phyloP scores from a whole-genome alignment of 2,113 vertebrate species.

The Oxyura jamaicensis region DNA sequence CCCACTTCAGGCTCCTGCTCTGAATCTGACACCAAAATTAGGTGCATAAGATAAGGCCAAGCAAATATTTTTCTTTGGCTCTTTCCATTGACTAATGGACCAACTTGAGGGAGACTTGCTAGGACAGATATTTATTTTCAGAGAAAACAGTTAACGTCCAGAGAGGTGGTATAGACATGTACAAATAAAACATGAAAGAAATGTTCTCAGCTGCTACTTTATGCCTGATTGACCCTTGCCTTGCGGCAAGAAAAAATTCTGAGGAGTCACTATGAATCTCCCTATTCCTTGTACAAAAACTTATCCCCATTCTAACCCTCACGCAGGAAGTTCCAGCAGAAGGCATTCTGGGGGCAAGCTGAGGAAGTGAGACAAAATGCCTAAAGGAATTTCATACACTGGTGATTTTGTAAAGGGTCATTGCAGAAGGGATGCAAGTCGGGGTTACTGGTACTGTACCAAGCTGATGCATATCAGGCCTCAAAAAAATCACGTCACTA shows the following conservation, averaged over 20 bases:
- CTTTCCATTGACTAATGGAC: background rate
- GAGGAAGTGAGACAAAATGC: conserved; percentile 7
- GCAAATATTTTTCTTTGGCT: background rate
- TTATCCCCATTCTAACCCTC: background rate
- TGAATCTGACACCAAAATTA: background rate
- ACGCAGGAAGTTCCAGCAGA: background rate
- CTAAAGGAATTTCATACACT: background rate
- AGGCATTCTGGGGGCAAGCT: background rate
- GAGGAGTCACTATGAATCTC: background rate
- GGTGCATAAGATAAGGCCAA: background rate
- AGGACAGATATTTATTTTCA: background rate
- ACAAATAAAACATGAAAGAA: background rate
- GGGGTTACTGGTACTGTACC: background rate
- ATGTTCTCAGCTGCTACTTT: background rate
- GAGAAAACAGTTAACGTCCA: background rate
- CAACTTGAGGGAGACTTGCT: background rate
- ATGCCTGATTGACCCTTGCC: background rate
- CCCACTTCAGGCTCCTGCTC: background rate
- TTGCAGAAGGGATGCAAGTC: background rate
- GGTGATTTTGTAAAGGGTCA: background rate
- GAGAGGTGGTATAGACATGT: background rate
- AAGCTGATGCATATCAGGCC: background rate
- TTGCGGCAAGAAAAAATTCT: background rate
- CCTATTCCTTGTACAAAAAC: background rate
- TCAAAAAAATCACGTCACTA: background rate